Conservation (phyloP, 1,140 invertebrate genomes). For the Dryas iulia region DNA sequence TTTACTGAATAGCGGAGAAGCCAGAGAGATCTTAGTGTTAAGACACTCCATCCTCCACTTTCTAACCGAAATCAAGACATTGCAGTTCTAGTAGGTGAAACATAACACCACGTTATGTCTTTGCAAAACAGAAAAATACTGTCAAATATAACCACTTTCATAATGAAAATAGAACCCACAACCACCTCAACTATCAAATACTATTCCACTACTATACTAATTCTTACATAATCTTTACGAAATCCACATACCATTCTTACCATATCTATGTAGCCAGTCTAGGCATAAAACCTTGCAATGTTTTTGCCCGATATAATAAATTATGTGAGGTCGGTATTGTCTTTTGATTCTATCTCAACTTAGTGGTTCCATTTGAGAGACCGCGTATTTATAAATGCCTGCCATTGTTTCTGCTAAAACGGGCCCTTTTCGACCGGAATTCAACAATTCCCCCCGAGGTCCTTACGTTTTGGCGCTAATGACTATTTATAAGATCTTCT, state of each 20-base stretch:
- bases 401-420: constrained; percentile 28
- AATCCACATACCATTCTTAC: not conserved
- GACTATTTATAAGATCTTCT: constrained; percentile 8
- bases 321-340: constrained; percentile 58
- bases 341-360: constrained; percentile 55
- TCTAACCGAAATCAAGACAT: too few relatives aligned
- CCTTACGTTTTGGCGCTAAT: not conserved
- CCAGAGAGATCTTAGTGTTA: too few relatives aligned
- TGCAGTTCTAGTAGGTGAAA: too few relatives aligned
- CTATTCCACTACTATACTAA: too few relatives aligned
- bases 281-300: constrained; percentile 24
- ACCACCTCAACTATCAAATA: too few relatives aligned
- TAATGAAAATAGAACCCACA: too few relatives aligned
- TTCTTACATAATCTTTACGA: too few relatives aligned
- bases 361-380: constrained; percentile 41
- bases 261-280: not conserved
- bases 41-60: too few relatives aligned
- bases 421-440: constrained; percentile 24
- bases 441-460: not conserved
- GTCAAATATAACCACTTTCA: too few relatives aligned
- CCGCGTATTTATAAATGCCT: constrained; percentile 41
- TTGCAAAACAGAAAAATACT: too few relatives aligned
- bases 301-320: constrained; percentile 61
- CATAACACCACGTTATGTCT: too few relatives aligned
- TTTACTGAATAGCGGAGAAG: too few relatives aligned